phyloP scores from a whole-genome alignment of 1,140 invertebrate genomes.

The Drosophila sulfurigaster region DNA sequence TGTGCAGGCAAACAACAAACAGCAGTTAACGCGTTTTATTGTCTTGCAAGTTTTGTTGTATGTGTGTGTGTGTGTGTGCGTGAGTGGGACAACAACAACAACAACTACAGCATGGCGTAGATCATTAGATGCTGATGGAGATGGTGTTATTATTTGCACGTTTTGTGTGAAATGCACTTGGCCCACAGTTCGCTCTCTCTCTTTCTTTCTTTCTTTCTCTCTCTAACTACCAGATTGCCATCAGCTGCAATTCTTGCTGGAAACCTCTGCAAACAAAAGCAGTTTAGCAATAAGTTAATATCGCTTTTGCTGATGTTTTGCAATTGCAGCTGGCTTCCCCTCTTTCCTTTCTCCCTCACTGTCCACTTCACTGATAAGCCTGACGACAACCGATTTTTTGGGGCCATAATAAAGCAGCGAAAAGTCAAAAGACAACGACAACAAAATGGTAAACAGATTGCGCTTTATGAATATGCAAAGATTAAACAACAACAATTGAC shows the following conservation, averaged over 20 bases:
- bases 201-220: slow-evolving; percentile 3
- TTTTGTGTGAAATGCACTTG: slow-evolving; percentile 75
- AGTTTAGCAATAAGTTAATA: slow-evolving; percentile 65
- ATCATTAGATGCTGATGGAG: slow-evolving; percentile 71
- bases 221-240: neutral
- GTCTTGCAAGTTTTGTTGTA: slow-evolving; percentile 60
- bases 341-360: neutral
- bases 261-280: slow-evolving; percentile 10
- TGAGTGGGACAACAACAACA: slow-evolving; percentile 32
- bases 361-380: slow-evolving; percentile 57
- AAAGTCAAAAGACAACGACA: slow-evolving; percentile 73
- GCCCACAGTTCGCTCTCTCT: slow-evolving; percentile 16
- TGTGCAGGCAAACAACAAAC: slow-evolving; percentile 63
- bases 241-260: neutral
- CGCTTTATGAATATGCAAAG: slow-evolving; percentile 80
- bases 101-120: slow-evolving; percentile 61
- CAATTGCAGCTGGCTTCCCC: slow-evolving; percentile 45
- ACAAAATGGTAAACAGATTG: slow-evolving; percentile 74
- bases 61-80: slow-evolving; percentile 42
- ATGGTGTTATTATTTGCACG: slow-evolving; percentile 83
- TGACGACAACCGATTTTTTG: slow-evolving; percentile 59
- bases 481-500: slow-evolving; percentile 62
- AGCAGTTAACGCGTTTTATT: slow-evolving; percentile 83
- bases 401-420: slow-evolving; percentile 63
- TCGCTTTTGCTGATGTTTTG: slow-evolving; percentile 66